These are phyloP conservation scores for Microcebus murinus DNA, from an alignment of 2,113 vertebrate genomes.

Conservation along the genomic window DNA sequence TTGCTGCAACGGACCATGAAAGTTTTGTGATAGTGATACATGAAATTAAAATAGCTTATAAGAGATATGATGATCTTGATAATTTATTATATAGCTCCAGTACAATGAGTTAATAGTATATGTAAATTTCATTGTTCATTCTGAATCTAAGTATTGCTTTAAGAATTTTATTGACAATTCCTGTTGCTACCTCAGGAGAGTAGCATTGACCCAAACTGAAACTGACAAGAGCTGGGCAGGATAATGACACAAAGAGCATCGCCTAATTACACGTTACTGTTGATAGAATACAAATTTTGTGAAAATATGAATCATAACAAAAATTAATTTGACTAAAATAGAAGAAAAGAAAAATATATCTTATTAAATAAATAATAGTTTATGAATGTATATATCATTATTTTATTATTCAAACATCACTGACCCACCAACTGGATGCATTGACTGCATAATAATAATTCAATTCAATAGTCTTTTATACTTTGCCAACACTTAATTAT, in stretches of 20 bases:
- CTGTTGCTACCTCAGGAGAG: not conserved
- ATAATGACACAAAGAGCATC: not conserved
- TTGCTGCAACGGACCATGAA: not conserved
- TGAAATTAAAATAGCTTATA: not conserved
- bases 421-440: not conserved
- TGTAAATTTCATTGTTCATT: not conserved
- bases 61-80: not conserved
- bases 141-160: not conserved
- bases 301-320: conserved; percentile 20
- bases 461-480: not conserved
- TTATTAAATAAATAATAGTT: conserved; percentile 19
- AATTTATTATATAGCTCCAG: not conserved
- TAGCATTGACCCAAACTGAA: conserved; percentile 20
- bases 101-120: not conserved
- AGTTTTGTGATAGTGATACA: not conserved
- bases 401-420: not conserved
- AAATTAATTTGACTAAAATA: not conserved
- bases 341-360: not conserved
- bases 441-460: not conserved
- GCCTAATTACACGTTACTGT: not conserved
- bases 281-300: not conserved
- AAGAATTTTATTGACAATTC: conserved; percentile 3
- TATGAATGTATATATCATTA: not conserved
- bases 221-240: not conserved
- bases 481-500: not conserved